A percentile compares a stretch with the other conserved stretches of the same genome.
Evolutionary conservation across 2,888 invertebrate species (phyloP).

Genomic region (Ligdia adustata): DNA sequence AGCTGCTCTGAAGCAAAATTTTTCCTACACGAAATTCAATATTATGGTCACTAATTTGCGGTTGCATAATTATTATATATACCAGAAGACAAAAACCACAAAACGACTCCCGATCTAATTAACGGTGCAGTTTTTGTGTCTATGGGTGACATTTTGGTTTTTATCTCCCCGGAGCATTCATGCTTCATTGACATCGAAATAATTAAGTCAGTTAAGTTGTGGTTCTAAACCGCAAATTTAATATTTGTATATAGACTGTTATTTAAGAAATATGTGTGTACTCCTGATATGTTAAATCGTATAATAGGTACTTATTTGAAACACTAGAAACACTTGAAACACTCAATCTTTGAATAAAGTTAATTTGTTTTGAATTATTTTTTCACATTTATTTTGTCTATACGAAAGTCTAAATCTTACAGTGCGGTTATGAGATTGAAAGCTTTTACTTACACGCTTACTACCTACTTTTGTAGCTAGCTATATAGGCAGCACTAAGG

Average conservation of each 20-base stretch:
- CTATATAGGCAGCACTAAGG: conserved; percentile 2
- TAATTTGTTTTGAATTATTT: too few species aligned
- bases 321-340: too few species aligned
- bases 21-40: conserved; percentile 3
- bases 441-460: conserved; percentile 14
- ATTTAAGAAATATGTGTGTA: too few species aligned
- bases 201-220: conserved; percentile 9
- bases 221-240: conserved; percentile 21
- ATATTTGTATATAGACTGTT: too few species aligned
- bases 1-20: too few species aligned
- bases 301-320: too few species aligned
- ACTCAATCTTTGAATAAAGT: too few species aligned
- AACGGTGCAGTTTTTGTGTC: conserved; percentile 49
- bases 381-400: too few species aligned
- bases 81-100: conserved; percentile 33
- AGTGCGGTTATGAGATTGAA: conserved; percentile 17
- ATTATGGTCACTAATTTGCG: conserved; percentile 2
- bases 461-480: neutral
- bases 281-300: too few species aligned
- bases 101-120: conserved; percentile 41
- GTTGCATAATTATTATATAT: conserved; percentile 16
- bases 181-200: conserved; percentile 28
- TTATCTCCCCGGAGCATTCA: conserved; percentile 24
- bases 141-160: conserved; percentile 37
- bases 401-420: too few species aligned